These are phyloP conservation scores for Aspiorhynchus laticeps DNA, from an alignment of 2,113 vertebrate genomes.

Conservation along the genomic window DNA sequence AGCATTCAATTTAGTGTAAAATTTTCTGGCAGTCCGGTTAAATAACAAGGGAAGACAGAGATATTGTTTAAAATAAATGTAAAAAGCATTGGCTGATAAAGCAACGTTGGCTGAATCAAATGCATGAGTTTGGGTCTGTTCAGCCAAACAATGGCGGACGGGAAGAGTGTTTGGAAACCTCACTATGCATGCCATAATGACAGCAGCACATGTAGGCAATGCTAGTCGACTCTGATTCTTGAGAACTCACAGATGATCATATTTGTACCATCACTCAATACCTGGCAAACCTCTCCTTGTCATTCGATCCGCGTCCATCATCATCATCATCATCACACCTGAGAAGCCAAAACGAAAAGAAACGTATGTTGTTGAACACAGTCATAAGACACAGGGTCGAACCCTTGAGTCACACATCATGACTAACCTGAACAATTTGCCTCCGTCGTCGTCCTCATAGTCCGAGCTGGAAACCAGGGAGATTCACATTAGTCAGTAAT, in stretches of 20 bases:
- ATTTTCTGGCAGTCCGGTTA: not conserved
- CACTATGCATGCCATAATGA: not conserved
- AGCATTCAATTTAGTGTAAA: not conserved
- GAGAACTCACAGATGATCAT: not conserved
- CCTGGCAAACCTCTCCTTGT: slow-evolving; percentile 97
- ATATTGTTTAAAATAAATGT: not conserved
- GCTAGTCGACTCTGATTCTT: not conserved
- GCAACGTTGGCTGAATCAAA: not conserved
- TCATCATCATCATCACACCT: slow-evolving; percentile 93
- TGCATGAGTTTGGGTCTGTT: not conserved
- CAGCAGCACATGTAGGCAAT: not conserved
- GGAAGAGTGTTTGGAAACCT: not conserved
- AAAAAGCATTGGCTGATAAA: not conserved
- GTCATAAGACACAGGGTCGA: not conserved
- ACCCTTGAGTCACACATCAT: not conserved
- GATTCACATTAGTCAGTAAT: not conserved
- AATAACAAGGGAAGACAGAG: not conserved
- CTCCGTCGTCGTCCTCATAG: slow-evolving; percentile 84
- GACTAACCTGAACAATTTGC: slow-evolving; percentile 91
- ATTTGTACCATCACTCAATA: slow-evolving; percentile 63
- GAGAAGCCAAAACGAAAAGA: slow-evolving; percentile 42
- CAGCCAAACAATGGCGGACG: not conserved
- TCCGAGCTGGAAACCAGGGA: slow-evolving; percentile 63
- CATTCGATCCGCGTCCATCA: slow-evolving; percentile 82
- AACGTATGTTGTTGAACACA: not conserved